These are phyloP conservation scores for Haliclona indistincta DNA, from an alignment of 37 sponge, comb jelly and placozoan species.

Conservation along the genomic window DNA sequence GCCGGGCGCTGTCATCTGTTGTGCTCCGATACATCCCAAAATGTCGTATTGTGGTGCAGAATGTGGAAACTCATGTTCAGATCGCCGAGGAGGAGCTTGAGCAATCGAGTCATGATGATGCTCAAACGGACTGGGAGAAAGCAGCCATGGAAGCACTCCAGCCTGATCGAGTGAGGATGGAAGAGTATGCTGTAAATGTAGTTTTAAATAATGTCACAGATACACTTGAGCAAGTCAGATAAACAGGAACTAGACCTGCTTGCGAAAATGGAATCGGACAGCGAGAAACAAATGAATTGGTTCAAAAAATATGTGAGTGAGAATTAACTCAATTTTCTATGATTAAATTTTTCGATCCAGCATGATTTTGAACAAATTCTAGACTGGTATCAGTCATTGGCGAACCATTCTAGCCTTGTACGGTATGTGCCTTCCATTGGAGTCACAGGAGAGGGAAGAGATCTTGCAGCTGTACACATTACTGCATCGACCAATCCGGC, in stretches of 20 bases:
- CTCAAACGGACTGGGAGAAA: background rate
- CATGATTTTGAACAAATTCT: constrained; percentile 43
- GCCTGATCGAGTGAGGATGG: too few species aligned
- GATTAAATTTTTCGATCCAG: constrained; percentile 5
- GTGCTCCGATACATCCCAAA: constrained; percentile 19
- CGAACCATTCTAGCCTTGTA: constrained; percentile 21
- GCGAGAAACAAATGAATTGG: background rate
- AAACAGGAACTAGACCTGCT: too few species aligned
- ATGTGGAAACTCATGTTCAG: constrained; percentile 46
- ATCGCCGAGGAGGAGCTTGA: constrained; percentile 32
- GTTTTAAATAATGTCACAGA: too few species aligned
- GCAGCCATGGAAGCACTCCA: background rate
- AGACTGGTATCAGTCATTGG: constrained; percentile 34
- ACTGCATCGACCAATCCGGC: constrained; percentile 22
- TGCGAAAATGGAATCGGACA: background rate
- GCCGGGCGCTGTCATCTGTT: background rate
- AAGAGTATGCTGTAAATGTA: too few species aligned
- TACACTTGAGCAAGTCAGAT: too few species aligned
- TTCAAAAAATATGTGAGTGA: background rate
- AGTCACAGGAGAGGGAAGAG: constrained; percentile 39
- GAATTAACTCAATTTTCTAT: background rate
- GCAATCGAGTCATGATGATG: background rate
- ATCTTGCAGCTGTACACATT: constrained; percentile 71
- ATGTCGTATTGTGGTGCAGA: constrained; percentile 7
- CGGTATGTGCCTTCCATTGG: constrained; percentile 60